Evolutionary conservation across 2,797 vertebrate genomes (phyloP).

Genomic region (Enteromius unitaeniatus): DNA sequence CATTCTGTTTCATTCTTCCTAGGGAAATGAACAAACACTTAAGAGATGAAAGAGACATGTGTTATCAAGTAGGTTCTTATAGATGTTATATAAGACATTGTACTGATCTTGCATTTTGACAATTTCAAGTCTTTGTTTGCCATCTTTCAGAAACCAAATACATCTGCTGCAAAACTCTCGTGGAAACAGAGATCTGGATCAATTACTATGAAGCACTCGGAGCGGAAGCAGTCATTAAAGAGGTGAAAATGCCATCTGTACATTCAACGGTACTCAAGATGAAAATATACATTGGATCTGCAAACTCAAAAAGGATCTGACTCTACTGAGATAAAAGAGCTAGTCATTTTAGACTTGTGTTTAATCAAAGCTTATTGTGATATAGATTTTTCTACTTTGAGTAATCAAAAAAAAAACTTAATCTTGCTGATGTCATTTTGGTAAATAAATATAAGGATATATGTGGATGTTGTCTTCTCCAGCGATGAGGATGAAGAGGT

Average conservation of each 20-base stretch:
- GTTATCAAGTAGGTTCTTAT: slow-evolving; percentile 81
- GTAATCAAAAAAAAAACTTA: neutral
- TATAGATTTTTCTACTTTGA: neutral
- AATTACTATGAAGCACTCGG: slow-evolving; percentile 75
- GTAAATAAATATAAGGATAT: neutral
- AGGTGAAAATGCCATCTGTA: slow-evolving; percentile 67
- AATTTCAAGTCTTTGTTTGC: slow-evolving; percentile 49
- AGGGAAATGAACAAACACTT: slow-evolving; percentile 97
- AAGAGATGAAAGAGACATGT: slow-evolving; percentile 87
- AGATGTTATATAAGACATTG: neutral
- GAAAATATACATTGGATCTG: neutral
- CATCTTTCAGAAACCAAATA: slow-evolving; percentile 81
- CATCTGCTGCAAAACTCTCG: slow-evolving; percentile 60
- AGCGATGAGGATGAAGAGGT: slow-evolving; percentile 82
- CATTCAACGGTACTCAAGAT: slow-evolving; percentile 14
- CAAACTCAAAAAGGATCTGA: neutral
- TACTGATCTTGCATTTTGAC: neutral
- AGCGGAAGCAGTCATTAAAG: slow-evolving; percentile 69
- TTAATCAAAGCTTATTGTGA: slow-evolving; percentile 5
- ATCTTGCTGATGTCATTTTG: neutral
- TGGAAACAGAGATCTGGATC: slow-evolving; percentile 77
- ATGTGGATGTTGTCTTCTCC: slow-evolving; percentile 3
- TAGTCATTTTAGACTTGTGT: neutral
- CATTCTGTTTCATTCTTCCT: slow-evolving; percentile 9
- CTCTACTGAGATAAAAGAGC: neutral